phyloP scores from a whole-genome alignment of 2,797 vertebrate genomes.

The Liasis olivaceus region DNA sequence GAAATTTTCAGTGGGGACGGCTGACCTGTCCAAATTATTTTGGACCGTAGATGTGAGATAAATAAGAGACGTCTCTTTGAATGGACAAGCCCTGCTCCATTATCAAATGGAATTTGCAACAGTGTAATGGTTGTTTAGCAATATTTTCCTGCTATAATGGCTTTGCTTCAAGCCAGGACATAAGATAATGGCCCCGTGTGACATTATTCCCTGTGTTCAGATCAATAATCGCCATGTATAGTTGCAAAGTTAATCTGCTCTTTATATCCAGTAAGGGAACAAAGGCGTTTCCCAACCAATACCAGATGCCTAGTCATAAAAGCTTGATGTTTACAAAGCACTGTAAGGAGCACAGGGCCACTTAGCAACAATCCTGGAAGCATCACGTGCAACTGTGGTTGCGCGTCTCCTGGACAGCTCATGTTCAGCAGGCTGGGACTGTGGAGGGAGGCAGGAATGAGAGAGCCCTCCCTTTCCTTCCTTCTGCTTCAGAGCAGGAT shows the following conservation, averaged over 20 bases:
- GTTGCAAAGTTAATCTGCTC: slow-evolving; percentile 28
- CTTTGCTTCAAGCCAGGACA: neutral
- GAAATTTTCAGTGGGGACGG: neutral
- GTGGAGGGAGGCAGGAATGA: no score
- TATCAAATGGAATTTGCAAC: neutral
- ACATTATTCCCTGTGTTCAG: neutral
- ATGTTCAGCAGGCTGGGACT: neutral
- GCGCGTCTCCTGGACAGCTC: neutral
- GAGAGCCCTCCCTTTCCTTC: no score
- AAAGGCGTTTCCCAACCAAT: slow-evolving; percentile 28
- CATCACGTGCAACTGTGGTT: neutral
- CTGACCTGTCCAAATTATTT: neutral
- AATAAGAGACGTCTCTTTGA: neutral
- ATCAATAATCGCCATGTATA: neutral
- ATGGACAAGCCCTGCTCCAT: no score
- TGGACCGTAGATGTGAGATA: no score
- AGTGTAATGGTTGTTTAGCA: neutral
- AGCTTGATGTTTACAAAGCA: fast-evolving
- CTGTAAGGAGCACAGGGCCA: neutral
- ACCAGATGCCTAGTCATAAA: fast-evolving
- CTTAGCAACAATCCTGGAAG: neutral
- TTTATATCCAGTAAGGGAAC: slow-evolving; percentile 40
- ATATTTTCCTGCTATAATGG: no score
- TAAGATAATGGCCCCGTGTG: neutral
- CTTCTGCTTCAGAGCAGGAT: no score